Evolutionary conservation across 2,888 invertebrate genomes (phyloP).

Genomic region (Dryocosmus kuriphilus): DNA sequence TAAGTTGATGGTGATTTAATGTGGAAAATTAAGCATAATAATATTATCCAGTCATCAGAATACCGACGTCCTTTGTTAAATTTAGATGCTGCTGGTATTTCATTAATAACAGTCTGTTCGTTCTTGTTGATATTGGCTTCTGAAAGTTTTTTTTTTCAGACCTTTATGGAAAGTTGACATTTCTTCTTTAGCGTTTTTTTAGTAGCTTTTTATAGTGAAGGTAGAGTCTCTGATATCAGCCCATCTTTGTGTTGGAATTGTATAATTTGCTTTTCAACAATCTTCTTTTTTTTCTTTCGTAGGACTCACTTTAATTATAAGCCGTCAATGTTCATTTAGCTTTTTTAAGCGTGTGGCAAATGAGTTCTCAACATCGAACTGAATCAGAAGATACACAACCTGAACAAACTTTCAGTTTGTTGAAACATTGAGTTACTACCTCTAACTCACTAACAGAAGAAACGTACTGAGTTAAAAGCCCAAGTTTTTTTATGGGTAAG

Average conservation of each 20-base stretch:
- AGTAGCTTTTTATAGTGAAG: background rate
- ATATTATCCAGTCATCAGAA: constrained; percentile 33
- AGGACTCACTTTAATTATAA: too few species aligned
- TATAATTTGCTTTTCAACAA: background rate
- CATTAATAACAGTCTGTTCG: constrained; percentile 3
- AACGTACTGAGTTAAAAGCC: background rate
- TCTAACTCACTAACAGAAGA: constrained; percentile 3
- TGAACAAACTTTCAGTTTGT: background rate
- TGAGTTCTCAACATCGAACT: background rate
- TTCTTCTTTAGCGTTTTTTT: background rate
- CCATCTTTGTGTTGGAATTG: too few species aligned
- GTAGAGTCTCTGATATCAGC: too few species aligned
- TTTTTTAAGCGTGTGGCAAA: too few species aligned
- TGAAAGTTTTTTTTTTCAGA: background rate
- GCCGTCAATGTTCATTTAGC: too few species aligned
- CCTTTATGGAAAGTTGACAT: too few species aligned
- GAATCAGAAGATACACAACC: too few species aligned
- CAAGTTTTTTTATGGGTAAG: background rate
- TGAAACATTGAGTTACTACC: background rate
- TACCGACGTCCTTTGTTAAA: constrained; percentile 17
- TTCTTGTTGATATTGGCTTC: background rate
- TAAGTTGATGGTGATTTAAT: too few species aligned
- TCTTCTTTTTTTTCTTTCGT: too few species aligned
- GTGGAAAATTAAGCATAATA: too few species aligned
- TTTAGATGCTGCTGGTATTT: constrained; percentile 19